Percentiles rank a stretch among this genome's conserved stretches.
phyloP scores from a whole-genome alignment of 1,140 invertebrate genomes.

The Procambarus clarkii region DNA sequence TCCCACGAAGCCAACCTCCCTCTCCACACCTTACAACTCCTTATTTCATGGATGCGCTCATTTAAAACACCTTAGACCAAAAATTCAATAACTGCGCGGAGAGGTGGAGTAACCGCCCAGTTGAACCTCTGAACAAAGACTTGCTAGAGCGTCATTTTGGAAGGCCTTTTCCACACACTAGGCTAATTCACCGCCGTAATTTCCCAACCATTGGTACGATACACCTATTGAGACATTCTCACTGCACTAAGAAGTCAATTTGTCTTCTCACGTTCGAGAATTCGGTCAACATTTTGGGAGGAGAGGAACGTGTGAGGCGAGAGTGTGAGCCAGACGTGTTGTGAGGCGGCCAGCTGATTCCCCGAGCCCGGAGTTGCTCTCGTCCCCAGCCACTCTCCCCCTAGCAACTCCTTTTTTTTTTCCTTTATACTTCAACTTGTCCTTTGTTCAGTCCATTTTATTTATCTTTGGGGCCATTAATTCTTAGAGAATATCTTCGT shows the following conservation, averaged over 20 bases:
- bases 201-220: slow-evolving; percentile 12
- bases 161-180: slow-evolving; percentile 41
- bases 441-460: slow-evolving; percentile 22
- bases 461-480: no score
- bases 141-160: slow-evolving; percentile 64
- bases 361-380: slow-evolving; percentile 1
- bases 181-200: slow-evolving; percentile 16
- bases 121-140: slow-evolving; percentile 55
- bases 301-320: not conserved
- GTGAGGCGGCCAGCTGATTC: slow-evolving; percentile 62
- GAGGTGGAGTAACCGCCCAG: slow-evolving; percentile 48
- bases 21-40: slow-evolving; percentile 34
- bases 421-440: slow-evolving; percentile 6
- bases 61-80: slow-evolving; percentile 33
- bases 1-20: slow-evolving; percentile 40
- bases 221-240: slow-evolving; percentile 47
- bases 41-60: slow-evolving; percentile 49
- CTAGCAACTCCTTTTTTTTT: slow-evolving; percentile 58
- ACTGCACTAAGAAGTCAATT: slow-evolving; percentile 41
- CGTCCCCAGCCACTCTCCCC: slow-evolving; percentile 59
- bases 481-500: no score
- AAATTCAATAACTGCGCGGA: slow-evolving; percentile 59
- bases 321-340: slow-evolving; percentile 55
- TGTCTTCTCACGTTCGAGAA: slow-evolving; percentile 32
- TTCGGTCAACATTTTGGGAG: slow-evolving; percentile 45